These are phyloP conservation scores for Poecile montanus DNA, from an alignment of 2,797 vertebrate genomes.

Conservation along the genomic window DNA sequence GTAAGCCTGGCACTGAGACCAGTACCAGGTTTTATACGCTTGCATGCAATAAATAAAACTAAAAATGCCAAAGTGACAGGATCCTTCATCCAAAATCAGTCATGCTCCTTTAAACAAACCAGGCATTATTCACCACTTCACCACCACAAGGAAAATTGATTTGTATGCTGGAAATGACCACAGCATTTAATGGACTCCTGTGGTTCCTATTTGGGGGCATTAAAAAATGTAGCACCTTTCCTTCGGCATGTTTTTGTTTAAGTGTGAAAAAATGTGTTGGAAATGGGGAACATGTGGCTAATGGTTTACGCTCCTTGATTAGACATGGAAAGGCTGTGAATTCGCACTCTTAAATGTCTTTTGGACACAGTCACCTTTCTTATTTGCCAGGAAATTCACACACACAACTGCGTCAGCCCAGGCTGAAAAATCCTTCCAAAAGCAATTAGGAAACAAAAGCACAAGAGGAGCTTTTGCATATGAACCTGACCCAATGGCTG, in stretches of 20 bases:
- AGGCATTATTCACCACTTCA: conserved; percentile 79
- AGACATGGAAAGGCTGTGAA: conserved; percentile 74
- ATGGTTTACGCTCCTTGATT: conserved; percentile 69
- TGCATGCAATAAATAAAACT: conserved; percentile 78
- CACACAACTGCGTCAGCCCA: conserved; percentile 60
- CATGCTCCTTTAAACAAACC: conserved; percentile 73
- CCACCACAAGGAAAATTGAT: conserved; percentile 74
- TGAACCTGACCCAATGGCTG: conserved; percentile 10
- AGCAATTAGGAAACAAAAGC: conserved; percentile 63
- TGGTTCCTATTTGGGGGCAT: conserved; percentile 70
- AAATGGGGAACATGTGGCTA: conserved; percentile 76
- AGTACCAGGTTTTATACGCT: conserved; percentile 76
- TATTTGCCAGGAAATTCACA: conserved; percentile 76
- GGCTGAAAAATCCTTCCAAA: conserved; percentile 46
- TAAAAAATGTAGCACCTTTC: conserved; percentile 74
- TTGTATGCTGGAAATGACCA: conserved; percentile 71
- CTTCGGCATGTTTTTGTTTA: conserved; percentile 69
- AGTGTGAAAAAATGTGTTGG: conserved; percentile 75
- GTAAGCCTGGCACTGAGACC: conserved; percentile 66
- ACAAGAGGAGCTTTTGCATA: conserved; percentile 40
- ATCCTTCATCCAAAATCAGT: conserved; percentile 73
- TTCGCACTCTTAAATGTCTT: conserved; percentile 68
- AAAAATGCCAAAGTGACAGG: conserved; percentile 74
- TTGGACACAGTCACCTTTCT: conserved; percentile 69
- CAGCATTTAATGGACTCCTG: conserved; percentile 66